Evolutionary conservation across 2,888 invertebrate species (phyloP), one percentile per base, ranked within the genome.

Genomic region (Lasius fuliginosus): DNA sequence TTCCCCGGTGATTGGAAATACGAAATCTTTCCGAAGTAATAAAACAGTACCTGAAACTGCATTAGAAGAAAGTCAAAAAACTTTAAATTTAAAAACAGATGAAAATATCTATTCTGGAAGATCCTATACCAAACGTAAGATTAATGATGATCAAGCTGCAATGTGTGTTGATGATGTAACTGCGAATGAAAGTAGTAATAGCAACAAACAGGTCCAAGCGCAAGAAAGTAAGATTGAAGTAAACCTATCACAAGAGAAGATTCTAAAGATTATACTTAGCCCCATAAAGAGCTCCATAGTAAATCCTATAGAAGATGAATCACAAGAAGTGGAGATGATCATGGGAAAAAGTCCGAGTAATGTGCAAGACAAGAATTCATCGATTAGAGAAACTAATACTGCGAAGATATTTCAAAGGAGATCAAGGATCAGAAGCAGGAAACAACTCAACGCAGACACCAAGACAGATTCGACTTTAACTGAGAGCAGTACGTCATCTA

Each of bases 291-390:
- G 5, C 18, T 18, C 33, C 33, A 9, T 9, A 23, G 27, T 23
- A 12, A 58, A 12, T n/a, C 11, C 23, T 3, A 0, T 60, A 8
- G 84, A 81, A 33, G 53, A 84, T 12, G 88, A 84, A 56, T 89
- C 90, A 0, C 89, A 89, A 65, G 90, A 90, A 58, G 67, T 90
- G 0, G 89, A 87, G 23, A 86, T 83, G 77, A 88, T 86, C 2
- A 86, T 89, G 88, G 18, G 12, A 18, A 53, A 4, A 30, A 27
- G 0, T 68, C 12, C 18, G 15, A 46, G 56, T 46, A 60, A 58
- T 27, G 40, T 18, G 8, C 53, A 42, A 1, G 64, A 82, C 40
- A 36, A 65, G 11, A 81, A 77, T 42, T 58, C 12, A 58, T 65
- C 46, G 1, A 42, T 83, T 0, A 62, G 56, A 23, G 67, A 75